Conservation (phyloP, 2,888 invertebrate species). For the Melieria omissa region DNA sequence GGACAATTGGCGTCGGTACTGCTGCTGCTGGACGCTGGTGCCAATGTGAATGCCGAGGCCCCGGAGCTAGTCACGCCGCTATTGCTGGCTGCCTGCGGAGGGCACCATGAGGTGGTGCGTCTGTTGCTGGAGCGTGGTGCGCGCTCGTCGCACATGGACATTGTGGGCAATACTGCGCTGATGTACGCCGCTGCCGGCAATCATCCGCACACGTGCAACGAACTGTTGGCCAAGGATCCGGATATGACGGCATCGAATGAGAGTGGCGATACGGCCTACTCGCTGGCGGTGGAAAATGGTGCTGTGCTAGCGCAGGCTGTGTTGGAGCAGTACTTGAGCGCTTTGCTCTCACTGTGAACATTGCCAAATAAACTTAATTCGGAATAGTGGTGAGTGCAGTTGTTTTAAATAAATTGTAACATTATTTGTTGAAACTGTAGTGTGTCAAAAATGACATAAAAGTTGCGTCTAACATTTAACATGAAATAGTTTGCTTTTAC, state of each 20-base stretch:
- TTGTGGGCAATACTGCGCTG: constrained; percentile 89
- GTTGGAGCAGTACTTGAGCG: constrained; percentile 73
- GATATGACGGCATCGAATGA: constrained; percentile 84
- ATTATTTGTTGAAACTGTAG: too few species aligned
- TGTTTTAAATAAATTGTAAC: too few species aligned
- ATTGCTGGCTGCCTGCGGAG: constrained; percentile 84
- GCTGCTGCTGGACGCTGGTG: constrained; percentile 72
- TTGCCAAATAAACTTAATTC: neutral
- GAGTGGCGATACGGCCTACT: constrained; percentile 85
- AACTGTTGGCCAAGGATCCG: constrained; percentile 82
- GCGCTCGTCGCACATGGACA: constrained; percentile 82
- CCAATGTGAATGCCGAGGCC: constrained; percentile 80
- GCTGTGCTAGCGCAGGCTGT: constrained; percentile 78
- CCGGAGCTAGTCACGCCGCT: constrained; percentile 85
- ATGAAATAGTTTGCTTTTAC: too few species aligned
- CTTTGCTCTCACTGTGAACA: constrained; percentile 53
- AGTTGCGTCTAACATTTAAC: too few species aligned
- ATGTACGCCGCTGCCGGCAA: constrained; percentile 93
- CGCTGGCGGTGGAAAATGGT: constrained; percentile 78
- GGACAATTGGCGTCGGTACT: constrained; percentile 76
- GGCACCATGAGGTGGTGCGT: constrained; percentile 89
- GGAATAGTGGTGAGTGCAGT: too few species aligned
- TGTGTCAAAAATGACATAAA: too few species aligned
- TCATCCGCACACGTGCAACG: constrained; percentile 89
- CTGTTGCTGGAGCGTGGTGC: constrained; percentile 82